A percentile compares a stretch with the other conserved stretches of the same genome.
Conservation (phyloP, 2,797 vertebrate species). For the Loriculus beryllinus region DNA sequence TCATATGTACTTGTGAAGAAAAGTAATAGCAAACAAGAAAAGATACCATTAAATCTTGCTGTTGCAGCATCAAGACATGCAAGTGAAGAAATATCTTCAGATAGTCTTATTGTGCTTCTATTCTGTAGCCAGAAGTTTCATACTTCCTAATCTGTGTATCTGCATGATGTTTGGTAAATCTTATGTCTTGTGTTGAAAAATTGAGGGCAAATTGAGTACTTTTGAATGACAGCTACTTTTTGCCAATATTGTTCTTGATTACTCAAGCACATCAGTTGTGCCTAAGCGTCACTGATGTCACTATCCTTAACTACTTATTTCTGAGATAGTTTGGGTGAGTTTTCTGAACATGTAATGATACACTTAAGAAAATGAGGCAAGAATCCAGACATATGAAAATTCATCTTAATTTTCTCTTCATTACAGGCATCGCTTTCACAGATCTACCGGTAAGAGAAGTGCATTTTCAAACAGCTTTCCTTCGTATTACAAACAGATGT, state of each 20-base stretch:
- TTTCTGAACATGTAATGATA: neutral
- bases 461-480: neutral
- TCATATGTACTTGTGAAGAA: neutral
- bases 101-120: neutral
- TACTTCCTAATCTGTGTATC: neutral
- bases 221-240: neutral
- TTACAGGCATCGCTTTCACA: slow-evolving; percentile 84
- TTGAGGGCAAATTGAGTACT: neutral
- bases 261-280: neutral
- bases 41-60: neutral
- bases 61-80: neutral
- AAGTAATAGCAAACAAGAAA: neutral
- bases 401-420: slow-evolving; percentile 46
- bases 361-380: neutral
- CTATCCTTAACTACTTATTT: neutral
- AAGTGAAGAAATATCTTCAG: neutral
- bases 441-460: slow-evolving; percentile 82
- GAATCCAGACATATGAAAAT: neutral
- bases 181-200: neutral
- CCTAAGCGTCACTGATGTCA: neutral
- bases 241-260: neutral
- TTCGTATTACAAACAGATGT: neutral
- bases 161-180: neutral
- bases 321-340: neutral
- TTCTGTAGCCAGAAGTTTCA: neutral